Base-by-base conservation (phyloP, 2,113 vertebrate genomes). In the Anarhynchus alexandrinus region DNA sequence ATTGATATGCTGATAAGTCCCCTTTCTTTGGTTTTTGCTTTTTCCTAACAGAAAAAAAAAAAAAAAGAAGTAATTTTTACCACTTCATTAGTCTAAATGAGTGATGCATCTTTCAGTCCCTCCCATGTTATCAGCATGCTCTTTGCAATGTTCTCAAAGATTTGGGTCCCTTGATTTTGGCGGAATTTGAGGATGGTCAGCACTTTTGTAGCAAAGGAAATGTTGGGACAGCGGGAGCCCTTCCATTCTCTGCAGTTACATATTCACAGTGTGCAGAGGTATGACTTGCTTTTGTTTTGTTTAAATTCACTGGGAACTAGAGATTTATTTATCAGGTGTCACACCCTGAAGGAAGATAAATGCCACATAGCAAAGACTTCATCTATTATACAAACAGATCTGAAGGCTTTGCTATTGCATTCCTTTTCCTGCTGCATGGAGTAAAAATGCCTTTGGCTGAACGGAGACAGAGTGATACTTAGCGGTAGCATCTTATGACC, bases 241-340 rank as follows among this genome's bases (percentile, higher is more conserved):
- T 32, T 26, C 26, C 0, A 0, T 54, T 66, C 34, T 49, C 11
- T 52, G 15, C 27, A 42, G 42, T 52, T 71, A 36, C 12, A 18
- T 73, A 61, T 91, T 84, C 89, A 79, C 42, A 62, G 10, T 26
- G 8, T 66, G 36, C 11, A 76, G 51, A 7, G 17, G 58, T 69
- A 76, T 54, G 69, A 54, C 84, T 82, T 91, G 57, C 42, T 65
- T 89, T 93, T 82, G 34, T 94, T 94, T 96, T 94, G 85, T 94
- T 94, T 94, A 94, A 94, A 82, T 82, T 86, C 32, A 12, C 69
- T 80, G 86, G 42, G 57, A 96, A 57, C 83, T 61, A 47, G 59
- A 91, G 79, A 76, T 93, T 92, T 94, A 94, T 96, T 96, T 95
- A 94, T 82, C 94, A 94, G 91, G 51, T 97, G 94, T 94, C 86